These are phyloP conservation scores for Xestia c-nigrum DNA, from an alignment of 2,888 invertebrate species.

Conservation along the genomic window DNA sequence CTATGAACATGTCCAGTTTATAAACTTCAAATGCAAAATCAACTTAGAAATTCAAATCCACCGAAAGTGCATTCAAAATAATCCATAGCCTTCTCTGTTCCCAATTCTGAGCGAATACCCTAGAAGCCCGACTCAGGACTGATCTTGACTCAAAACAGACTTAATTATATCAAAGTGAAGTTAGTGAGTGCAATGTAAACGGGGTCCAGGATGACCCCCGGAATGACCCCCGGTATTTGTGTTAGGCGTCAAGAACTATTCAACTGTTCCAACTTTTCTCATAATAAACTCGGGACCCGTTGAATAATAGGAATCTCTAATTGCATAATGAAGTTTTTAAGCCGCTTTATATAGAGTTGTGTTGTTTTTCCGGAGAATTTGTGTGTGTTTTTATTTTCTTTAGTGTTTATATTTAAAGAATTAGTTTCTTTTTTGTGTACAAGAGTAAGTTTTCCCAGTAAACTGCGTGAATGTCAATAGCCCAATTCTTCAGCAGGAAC, in stretches of 20 bases:
- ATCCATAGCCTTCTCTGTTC: background rate
- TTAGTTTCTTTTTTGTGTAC: too few species aligned
- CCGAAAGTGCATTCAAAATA: slow-evolving; percentile 7
- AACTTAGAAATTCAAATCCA: slow-evolving; percentile 1
- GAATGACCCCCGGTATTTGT: slow-evolving; percentile 56
- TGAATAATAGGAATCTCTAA: slow-evolving; percentile 61
- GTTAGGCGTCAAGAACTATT: slow-evolving; percentile 66
- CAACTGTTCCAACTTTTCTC: slow-evolving; percentile 62
- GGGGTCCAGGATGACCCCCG: slow-evolving; percentile 28
- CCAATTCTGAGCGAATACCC: slow-evolving; percentile 29
- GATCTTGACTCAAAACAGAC: slow-evolving; percentile 36
- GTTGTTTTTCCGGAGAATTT: background rate
- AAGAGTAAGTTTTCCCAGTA: too few species aligned
- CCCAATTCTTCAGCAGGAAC: too few species aligned
- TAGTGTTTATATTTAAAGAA: too few species aligned
- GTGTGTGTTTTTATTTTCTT: background rate
- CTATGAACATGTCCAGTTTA: background rate
- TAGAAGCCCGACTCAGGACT: background rate
- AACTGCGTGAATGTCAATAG: too few species aligned
- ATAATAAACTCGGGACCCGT: slow-evolving; percentile 57
- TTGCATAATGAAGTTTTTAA: slow-evolving; percentile 49
- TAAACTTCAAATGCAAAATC: background rate
- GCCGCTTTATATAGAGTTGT: background rate
- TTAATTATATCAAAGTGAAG: slow-evolving; percentile 54
- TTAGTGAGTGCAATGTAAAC: slow-evolving; percentile 62